Percentiles rank a stretch among this genome's conserved stretches.
phyloP scores from a whole-genome alignment of 2,888 invertebrate genomes.

The Ophonus ardosiacus region DNA sequence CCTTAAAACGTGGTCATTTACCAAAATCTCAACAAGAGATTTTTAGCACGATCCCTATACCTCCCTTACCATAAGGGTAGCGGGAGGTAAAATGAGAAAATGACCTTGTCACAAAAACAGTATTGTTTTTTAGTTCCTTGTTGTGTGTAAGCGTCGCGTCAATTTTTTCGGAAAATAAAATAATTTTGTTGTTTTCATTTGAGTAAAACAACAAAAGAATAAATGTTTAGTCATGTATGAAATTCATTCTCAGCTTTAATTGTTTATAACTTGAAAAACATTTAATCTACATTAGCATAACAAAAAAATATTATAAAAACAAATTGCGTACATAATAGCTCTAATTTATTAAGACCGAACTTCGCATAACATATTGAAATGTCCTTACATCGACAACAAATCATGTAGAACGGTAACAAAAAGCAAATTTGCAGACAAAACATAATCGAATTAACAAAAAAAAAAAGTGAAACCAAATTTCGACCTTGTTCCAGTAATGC shows the following conservation, averaged over 20 bases:
- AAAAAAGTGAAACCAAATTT: constrained; percentile 41
- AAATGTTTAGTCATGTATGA: background rate
- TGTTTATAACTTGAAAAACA: background rate
- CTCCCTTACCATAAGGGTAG: too few relatives aligned
- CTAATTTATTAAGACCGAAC: background rate
- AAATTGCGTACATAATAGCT: background rate
- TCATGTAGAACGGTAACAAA: constrained; percentile 20
- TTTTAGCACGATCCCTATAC: too few relatives aligned
- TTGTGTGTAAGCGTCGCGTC: too few relatives aligned
- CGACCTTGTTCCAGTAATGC: constrained; percentile 60
- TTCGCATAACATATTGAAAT: background rate
- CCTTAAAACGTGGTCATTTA: too few relatives aligned
- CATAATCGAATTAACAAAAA: constrained; percentile 42
- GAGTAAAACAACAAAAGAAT: background rate
- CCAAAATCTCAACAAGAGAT: too few relatives aligned
- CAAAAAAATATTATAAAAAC: background rate
- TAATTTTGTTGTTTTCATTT: constrained; percentile 17
- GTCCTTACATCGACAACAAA: constrained; percentile 49
- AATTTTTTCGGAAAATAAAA: constrained; percentile 6
- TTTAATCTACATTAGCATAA: background rate
- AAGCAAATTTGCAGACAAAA: constrained; percentile 51
- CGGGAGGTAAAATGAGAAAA: too few relatives aligned
- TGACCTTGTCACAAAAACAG: too few relatives aligned
- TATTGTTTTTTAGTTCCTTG: too few relatives aligned
- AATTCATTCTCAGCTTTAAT: background rate